These are phyloP conservation scores for Ambastaia sidthimunki DNA, from an alignment of 2,797 vertebrate species.

Conservation along the genomic window DNA sequence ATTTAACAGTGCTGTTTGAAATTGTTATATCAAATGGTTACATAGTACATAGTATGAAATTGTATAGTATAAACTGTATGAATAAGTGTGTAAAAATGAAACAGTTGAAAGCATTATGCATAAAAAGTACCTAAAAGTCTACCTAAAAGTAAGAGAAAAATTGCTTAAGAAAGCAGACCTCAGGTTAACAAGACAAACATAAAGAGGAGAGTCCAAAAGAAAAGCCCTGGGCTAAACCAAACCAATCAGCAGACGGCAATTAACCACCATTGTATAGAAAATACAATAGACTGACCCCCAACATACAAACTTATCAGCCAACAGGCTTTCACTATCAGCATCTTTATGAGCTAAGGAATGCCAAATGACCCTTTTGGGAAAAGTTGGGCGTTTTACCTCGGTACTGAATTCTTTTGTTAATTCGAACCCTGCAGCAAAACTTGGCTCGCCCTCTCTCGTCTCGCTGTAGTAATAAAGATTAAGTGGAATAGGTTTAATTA, in stretches of 20 bases:
- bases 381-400: not conserved
- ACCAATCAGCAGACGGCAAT: not conserved
- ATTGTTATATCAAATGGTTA: too few species aligned
- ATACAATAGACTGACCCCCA: not conserved
- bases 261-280: not conserved
- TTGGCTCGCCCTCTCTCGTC: not conserved
- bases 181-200: too few species aligned
- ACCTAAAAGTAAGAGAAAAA: too few species aligned
- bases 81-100: too few species aligned
- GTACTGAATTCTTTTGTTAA: not conserved
- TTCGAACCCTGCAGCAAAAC: not conserved
- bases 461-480: not conserved
- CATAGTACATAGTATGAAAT: too few species aligned
- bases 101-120: too few species aligned
- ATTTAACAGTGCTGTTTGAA: too few species aligned
- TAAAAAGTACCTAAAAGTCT: too few species aligned
- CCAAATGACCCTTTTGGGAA: too few species aligned
- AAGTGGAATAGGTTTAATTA: not conserved
- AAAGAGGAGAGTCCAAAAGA: too few species aligned
- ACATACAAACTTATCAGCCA: not conserved
- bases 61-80: too few species aligned
- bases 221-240: not conserved
- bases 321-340: not conserved
- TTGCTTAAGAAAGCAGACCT: too few species aligned
- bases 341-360: not conserved